Percentiles rank a stretch among this genome's conserved stretches.
Conservation (phyloP, 2,888 invertebrate genomes). For the Eristalis tenax region DNA sequence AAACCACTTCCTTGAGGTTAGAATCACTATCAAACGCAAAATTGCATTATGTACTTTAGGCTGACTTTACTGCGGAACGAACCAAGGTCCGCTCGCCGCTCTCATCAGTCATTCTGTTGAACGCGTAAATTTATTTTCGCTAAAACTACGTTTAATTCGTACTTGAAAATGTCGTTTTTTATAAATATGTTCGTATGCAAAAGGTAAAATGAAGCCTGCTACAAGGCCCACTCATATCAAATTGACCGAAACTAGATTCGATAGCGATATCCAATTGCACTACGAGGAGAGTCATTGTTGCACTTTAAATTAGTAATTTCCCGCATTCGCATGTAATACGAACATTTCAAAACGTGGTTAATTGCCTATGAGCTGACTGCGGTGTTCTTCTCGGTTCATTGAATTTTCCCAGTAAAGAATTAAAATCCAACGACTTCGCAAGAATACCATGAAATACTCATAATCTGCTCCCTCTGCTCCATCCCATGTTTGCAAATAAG, state of each 20-base stretch:
- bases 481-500: too few relatives aligned
- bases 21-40: too few relatives aligned
- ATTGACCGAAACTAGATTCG: constrained; percentile 32
- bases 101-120: too few relatives aligned
- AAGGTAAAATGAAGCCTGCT: not conserved
- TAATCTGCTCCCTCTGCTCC: not conserved
- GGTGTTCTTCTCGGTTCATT: constrained; percentile 13
- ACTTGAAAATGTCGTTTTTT: not conserved
- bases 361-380: not conserved
- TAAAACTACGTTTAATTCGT: not conserved
- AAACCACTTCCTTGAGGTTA: too few relatives aligned
- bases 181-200: not conserved
- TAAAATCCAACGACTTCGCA: constrained; percentile 41
- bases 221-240: not conserved
- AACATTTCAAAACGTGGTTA: not conserved
- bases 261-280: constrained; percentile 23
- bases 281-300: not conserved
- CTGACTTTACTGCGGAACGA: too few relatives aligned
- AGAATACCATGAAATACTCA: too few relatives aligned
- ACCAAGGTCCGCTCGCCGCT: too few relatives aligned
- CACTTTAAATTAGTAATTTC: constrained; percentile 14
- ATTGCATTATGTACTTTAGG: too few relatives aligned
- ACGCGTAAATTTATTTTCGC: not conserved
- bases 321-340: constrained; percentile 1
- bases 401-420: not conserved